Base-by-base conservation (phyloP, 2,888 invertebrate genomes). In the Halictus quadricinctus region DNA sequence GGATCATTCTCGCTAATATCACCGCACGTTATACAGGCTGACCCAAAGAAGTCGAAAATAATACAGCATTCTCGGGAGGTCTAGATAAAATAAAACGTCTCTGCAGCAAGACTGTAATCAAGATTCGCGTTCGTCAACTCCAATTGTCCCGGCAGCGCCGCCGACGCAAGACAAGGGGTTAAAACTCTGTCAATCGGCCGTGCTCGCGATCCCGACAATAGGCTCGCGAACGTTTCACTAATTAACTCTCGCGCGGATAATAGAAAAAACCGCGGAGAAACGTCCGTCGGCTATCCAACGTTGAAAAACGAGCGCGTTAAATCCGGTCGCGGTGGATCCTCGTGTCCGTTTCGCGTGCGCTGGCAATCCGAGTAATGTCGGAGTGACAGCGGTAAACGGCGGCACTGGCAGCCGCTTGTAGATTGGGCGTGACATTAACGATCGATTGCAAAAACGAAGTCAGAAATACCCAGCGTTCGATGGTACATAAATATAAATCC, bases 401-500 rank as follows among this genome's bases (percentile, higher is more conserved):
- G 25, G 72, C 36, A n/a, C 13, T 50, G 46, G 12, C 73, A 76
- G 72, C 43, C 54, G 72, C 41, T 54, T 13, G 64, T 72, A 54
- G 50, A 72, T 80, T 72, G 54, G 46, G 64, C 13, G 72, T 64
- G 76, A 80, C 80, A 36, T 83, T 80, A 69, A 83, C 81, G 76
- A 83, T 81, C 81, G 73, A 74, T 69, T 13, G 83, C 48, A 70
- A 36, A 83, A 81, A 81, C 73, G n/a, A 81, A 81, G 81, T 76
- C 73, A 73, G 75, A 70, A 85, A 76, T 72, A 64, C 58, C 12
- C 3, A 21, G 25, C 21, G 58, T 64, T 79, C 72, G 73, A 54
- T 58, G 50, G 43, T 6, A 50, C 72, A 60, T 85, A 85, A 83
- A 85, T 83, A 76, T 70, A 86, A 84, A 84, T 84, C 81, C 84